A percentile compares a stretch with the other conserved stretches of the same genome.
phyloP scores from a whole-genome alignment of 2,113 vertebrate genomes.

The Trichechus manatus region DNA sequence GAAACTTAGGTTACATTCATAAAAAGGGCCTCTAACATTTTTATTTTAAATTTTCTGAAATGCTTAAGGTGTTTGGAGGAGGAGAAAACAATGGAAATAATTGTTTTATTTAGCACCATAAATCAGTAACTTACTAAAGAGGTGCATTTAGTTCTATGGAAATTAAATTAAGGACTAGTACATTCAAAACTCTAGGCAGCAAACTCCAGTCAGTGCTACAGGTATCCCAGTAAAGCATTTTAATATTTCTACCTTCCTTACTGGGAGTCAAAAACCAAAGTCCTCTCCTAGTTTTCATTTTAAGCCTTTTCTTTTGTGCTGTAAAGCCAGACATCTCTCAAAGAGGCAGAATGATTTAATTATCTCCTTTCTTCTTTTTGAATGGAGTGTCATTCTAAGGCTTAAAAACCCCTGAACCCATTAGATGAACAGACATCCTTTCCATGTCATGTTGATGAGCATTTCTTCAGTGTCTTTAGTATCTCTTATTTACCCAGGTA shows the following conservation, averaged over 20 bases:
- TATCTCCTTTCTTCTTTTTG: constrained; percentile 74
- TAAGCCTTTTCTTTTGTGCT: constrained; percentile 88
- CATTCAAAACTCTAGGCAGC: constrained; percentile 99
- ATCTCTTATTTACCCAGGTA: constrained; percentile 87
- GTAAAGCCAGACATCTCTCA: constrained; percentile 82
- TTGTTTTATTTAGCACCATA: constrained; percentile 96
- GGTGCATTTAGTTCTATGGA: constrained; percentile 94
- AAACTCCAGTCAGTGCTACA: constrained; percentile 89
- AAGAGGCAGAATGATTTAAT: constrained; percentile 81
- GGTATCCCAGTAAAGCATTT: constrained; percentile 87
- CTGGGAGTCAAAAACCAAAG: constrained; percentile 86
- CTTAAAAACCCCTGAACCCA: constrained; percentile 76
- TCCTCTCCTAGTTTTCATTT: constrained; percentile 79
- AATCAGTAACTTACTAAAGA: constrained; percentile 96
- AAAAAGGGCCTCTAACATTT: constrained; percentile 92
- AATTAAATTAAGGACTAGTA: constrained; percentile 91
- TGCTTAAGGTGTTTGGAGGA: constrained; percentile 87
- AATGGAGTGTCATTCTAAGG: constrained; percentile 82
- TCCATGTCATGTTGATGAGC: constrained; percentile 80
- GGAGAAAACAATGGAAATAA: constrained; percentile 82
- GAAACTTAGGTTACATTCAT: constrained; percentile 99
- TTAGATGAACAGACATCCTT: constrained; percentile 74
- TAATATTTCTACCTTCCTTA: constrained; percentile 82
- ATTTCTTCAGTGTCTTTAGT: constrained; percentile 86
- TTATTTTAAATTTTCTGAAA: constrained; percentile 87